These are phyloP conservation scores for Asbolus verrucosus DNA, from an alignment of 1,140 invertebrate species.

Conservation along the genomic window DNA sequence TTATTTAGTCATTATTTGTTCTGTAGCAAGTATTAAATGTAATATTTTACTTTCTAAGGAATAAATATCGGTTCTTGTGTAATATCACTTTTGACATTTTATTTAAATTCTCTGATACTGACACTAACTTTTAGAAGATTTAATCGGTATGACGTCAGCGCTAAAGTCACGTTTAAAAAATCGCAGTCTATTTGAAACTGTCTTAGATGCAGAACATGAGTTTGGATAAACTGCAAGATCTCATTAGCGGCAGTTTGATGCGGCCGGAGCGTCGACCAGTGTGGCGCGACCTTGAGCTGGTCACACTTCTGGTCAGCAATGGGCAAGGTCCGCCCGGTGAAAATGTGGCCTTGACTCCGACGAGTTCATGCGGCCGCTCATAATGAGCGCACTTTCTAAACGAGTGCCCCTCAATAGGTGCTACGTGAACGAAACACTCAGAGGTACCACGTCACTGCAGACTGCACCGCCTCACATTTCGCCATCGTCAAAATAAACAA, in stretches of 20 bases:
- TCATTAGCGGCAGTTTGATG: conserved; percentile 39
- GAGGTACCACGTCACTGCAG: background rate
- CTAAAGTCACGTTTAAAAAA: too few species aligned
- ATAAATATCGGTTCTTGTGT: too few species aligned
- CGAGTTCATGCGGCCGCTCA: conserved; percentile 54
- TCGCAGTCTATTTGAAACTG: too few species aligned
- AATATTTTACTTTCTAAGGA: too few species aligned
- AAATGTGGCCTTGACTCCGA: conserved; percentile 61
- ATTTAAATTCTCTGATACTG: too few species aligned
- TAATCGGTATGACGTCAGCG: too few species aligned
- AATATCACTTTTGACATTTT: too few species aligned
- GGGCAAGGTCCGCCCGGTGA: conserved; percentile 60
- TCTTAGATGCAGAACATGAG: too few species aligned
- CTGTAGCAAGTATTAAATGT: too few species aligned
- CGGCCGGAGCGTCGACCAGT: conserved; percentile 28
- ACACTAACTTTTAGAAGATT: too few species aligned
- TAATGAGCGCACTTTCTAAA: conserved; percentile 60
- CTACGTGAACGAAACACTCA: background rate
- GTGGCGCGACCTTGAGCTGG: conserved; percentile 60
- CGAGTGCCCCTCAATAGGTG: conserved; percentile 40
- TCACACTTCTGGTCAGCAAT: conserved; percentile 62
- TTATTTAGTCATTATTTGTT: too few species aligned
- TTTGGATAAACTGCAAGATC: conserved; percentile 32
- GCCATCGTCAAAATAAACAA: conserved; percentile 1
- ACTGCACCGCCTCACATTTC: background rate